phyloP scores from a whole-genome alignment of 2,797 vertebrate genomes.

The Ateles fusciceps region DNA sequence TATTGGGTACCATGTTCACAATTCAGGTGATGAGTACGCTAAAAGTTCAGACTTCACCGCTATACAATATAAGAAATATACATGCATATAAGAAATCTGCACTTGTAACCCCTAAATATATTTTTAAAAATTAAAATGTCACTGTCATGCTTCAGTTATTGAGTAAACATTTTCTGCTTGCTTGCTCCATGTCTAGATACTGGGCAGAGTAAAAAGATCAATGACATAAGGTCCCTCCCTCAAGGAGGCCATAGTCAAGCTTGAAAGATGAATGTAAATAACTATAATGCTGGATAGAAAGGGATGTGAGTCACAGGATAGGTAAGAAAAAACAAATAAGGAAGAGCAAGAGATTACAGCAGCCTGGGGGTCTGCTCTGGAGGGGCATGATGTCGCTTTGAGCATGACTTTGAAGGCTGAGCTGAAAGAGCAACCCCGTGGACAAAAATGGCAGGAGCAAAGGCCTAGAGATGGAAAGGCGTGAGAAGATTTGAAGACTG shows the following conservation, averaged over 20 bases:
- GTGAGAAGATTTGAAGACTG: neutral
- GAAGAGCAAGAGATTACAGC: neutral
- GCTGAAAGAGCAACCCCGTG: neutral
- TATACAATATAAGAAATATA: neutral
- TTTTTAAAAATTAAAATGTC: neutral
- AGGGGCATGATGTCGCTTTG: neutral
- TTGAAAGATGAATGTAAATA: neutral
- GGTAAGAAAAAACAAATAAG: neutral
- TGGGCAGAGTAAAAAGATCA: neutral
- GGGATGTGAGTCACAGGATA: neutral
- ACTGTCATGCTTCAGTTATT: neutral
- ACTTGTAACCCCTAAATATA: neutral
- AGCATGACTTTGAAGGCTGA: slow-evolving; percentile 8
- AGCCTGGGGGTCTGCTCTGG: neutral
- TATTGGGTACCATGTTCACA: neutral
- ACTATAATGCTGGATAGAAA: neutral
- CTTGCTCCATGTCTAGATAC: neutral
- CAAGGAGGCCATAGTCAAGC: neutral
- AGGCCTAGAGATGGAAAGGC: neutral
- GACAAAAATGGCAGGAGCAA: neutral
- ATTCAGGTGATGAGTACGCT: neutral
- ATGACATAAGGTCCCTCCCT: neutral
- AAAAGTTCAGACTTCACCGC: neutral
- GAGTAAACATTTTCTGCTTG: neutral
- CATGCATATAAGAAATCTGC: neutral